Evolutionary conservation across 1,140 invertebrate species (phyloP).

Genomic region (Heliconius eleuchia): DNA sequence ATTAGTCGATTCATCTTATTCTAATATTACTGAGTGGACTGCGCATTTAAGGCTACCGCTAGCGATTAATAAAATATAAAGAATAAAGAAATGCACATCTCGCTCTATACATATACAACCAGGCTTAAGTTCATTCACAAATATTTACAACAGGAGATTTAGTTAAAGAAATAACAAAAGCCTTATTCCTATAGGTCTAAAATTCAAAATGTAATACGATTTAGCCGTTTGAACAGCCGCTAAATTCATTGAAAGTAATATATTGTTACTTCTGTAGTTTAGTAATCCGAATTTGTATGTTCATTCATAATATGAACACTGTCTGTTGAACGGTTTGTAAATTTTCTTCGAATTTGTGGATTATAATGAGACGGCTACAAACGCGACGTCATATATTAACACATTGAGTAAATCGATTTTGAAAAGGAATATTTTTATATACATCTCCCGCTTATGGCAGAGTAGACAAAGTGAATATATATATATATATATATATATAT

Average conservation of each 20-base stretch:
- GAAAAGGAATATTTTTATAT: neutral
- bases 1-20: neutral
- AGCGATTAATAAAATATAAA: constrained; percentile 29
- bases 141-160: constrained; percentile 67
- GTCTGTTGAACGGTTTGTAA: constrained; percentile 25
- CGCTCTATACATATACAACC: constrained; percentile 19
- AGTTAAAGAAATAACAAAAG: constrained; percentile 23
- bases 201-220: neutral
- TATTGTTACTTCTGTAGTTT: constrained; percentile 32
- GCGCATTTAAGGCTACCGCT: constrained; percentile 25
- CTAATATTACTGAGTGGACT: constrained; percentile 16
- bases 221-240: constrained; percentile 30
- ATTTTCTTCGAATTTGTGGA: constrained; percentile 25
- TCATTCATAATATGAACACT: constrained; percentile 40
- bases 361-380: constrained; percentile 1
- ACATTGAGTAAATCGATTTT: neutral
- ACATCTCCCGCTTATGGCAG: neutral
- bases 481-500: no score
- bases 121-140: constrained; percentile 60
- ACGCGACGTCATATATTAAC: neutral
- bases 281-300: constrained; percentile 39
- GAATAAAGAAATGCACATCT: constrained; percentile 13
- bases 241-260: constrained; percentile 33
- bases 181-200: neutral
- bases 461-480: neutral